These are phyloP conservation scores for Lymantria monacha DNA, from an alignment of 2,888 invertebrate species.

Conservation along the genomic window DNA sequence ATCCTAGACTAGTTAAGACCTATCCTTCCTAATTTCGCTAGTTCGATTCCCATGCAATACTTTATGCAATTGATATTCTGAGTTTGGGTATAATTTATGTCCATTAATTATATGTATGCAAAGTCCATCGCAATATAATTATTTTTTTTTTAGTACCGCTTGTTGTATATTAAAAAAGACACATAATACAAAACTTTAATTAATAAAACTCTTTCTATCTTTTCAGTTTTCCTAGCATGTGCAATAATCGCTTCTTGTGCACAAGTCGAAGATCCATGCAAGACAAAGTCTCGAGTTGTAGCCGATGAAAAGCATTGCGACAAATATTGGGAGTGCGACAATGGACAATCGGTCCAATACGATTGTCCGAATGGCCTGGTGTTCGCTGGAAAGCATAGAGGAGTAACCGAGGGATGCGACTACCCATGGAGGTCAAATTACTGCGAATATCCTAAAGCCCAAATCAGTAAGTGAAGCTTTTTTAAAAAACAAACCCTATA, in stretches of 20 bases:
- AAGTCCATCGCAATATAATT: too few relatives aligned
- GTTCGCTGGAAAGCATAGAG: conserved; percentile 93
- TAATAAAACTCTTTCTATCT: conserved; percentile 10
- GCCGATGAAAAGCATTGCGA: conserved; percentile 90
- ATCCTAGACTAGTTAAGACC: too few relatives aligned
- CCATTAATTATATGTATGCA: too few relatives aligned
- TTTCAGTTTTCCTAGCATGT: conserved; percentile 55
- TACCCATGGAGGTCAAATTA: conserved; percentile 95
- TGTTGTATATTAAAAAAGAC: too few relatives aligned
- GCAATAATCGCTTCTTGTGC: conserved; percentile 49
- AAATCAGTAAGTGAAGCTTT: conserved; percentile 89
- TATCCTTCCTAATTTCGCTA: too few relatives aligned
- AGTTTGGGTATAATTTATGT: too few relatives aligned
- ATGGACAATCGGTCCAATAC: conserved; percentile 90
- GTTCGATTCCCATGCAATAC: too few relatives aligned
- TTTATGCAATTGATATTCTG: too few relatives aligned
- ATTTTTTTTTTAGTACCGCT: too few relatives aligned
- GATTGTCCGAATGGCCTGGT: conserved; percentile 96
- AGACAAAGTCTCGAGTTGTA: conserved; percentile 88
- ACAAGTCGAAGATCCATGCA: conserved; percentile 89
- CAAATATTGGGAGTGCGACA: conserved; percentile 93
- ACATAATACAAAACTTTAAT: too few relatives aligned
- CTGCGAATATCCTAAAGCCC: conserved; percentile 85
- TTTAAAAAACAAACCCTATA: neutral
- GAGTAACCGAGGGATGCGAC: conserved; percentile 94